These are phyloP conservation scores for Tetrax tetrax DNA, from an alignment of 2,113 vertebrate genomes.

Conservation along the genomic window DNA sequence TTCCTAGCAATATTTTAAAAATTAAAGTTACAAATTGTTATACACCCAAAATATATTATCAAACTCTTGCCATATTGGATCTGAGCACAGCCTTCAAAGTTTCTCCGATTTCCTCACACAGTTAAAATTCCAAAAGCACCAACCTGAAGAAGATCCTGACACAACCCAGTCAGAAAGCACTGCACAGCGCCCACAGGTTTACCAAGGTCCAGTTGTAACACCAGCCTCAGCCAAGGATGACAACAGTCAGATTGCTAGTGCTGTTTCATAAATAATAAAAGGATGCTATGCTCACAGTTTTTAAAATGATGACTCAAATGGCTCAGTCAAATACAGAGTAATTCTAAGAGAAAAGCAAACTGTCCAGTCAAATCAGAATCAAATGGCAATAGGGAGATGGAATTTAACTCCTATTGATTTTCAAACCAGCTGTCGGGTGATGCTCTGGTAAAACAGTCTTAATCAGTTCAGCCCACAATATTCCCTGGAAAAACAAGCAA, in stretches of 20 bases:
- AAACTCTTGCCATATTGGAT: background rate
- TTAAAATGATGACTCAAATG: background rate
- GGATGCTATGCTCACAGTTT: background rate
- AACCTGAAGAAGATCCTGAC: background rate
- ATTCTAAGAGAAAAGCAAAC: background rate
- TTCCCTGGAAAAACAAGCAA: background rate
- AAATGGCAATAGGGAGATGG: background rate
- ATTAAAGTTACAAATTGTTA: background rate
- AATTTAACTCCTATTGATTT: background rate
- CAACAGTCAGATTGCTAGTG: background rate
- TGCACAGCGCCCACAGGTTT: background rate
- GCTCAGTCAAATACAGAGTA: background rate
- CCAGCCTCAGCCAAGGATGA: background rate
- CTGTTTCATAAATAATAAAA: background rate
- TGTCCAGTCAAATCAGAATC: background rate
- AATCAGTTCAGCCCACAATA: background rate
- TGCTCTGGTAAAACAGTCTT: background rate
- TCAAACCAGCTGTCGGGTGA: background rate
- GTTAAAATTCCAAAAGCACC: background rate
- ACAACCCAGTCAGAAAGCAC: background rate
- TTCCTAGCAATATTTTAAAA: background rate
- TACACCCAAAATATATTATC: background rate
- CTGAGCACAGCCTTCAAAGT: background rate
- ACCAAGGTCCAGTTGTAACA: background rate
- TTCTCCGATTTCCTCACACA: background rate